These are phyloP conservation scores for Pediacus dermestoides DNA, from an alignment of 2,888 invertebrate species.

Conservation along the genomic window DNA sequence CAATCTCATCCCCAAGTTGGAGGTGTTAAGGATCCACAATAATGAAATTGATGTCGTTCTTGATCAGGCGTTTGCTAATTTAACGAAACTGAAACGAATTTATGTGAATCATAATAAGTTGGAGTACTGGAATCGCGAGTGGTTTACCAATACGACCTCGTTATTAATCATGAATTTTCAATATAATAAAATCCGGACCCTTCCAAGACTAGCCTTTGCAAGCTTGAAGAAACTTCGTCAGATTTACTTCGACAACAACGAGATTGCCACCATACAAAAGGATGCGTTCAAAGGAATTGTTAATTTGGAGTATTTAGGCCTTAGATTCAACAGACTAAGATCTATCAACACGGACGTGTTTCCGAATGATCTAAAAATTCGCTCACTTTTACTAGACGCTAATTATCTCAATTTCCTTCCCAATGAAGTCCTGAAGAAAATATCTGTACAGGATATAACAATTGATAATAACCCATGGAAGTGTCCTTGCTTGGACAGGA, in stretches of 20 bases:
- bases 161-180: slow-evolving; percentile 30
- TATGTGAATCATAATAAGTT: slow-evolving; percentile 23
- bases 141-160: slow-evolving; percentile 28
- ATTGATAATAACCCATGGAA: slow-evolving; percentile 35
- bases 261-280: slow-evolving; percentile 26
- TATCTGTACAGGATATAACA: slow-evolving; percentile 23
- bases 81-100: slow-evolving; percentile 22
- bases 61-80: slow-evolving; percentile 25
- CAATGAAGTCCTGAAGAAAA: slow-evolving; percentile 23
- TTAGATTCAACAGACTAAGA: slow-evolving; percentile 29
- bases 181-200: slow-evolving; percentile 24
- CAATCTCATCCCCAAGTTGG: slow-evolving; percentile 20
- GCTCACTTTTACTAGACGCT: slow-evolving; percentile 24
- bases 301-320: slow-evolving; percentile 28
- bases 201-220: slow-evolving; percentile 28
- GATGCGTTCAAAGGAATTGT: slow-evolving; percentile 29
- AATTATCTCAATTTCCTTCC: slow-evolving; percentile 35
- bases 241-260: slow-evolving; percentile 30
- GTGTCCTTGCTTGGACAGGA: slow-evolving; percentile 31
- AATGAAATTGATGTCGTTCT: slow-evolving; percentile 27
- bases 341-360: slow-evolving; percentile 26
- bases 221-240: slow-evolving; percentile 22
- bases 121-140: slow-evolving; percentile 28
- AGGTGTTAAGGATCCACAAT: slow-evolving; percentile 23
- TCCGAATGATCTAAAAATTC: slow-evolving; percentile 23